These are phyloP conservation scores for Aporrectodea caliginosa DNA, from an alignment of 1,140 invertebrate species.

Conservation along the genomic window DNA sequence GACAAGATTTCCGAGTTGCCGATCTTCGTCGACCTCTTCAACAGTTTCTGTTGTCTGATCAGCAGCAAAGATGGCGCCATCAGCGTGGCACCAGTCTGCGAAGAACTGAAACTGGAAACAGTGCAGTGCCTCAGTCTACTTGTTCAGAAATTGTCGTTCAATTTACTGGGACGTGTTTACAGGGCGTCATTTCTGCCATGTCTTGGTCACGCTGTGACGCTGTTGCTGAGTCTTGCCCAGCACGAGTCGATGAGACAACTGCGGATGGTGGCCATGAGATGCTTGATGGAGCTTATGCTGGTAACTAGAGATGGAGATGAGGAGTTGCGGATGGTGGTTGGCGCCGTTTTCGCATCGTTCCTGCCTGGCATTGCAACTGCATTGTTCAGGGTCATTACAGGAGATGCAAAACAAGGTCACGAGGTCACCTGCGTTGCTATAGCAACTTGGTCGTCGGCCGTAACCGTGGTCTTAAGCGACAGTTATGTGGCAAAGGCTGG, in stretches of 20 bases:
- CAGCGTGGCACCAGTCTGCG: constrained; percentile 28
- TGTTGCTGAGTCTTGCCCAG: constrained; percentile 42
- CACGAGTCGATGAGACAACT: constrained; percentile 38
- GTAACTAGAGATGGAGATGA: constrained; percentile 28
- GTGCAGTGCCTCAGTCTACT: constrained; percentile 38
- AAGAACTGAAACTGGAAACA: constrained; percentile 42
- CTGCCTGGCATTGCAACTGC: constrained; percentile 47
- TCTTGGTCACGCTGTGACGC: constrained; percentile 43
- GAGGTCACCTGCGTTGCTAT: constrained; percentile 33
- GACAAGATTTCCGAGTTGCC: background rate
- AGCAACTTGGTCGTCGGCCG: background rate
- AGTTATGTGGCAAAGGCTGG: background rate
- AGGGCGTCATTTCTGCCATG: constrained; percentile 38
- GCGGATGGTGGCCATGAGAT: constrained; percentile 40
- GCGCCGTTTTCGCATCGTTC: constrained; percentile 46
- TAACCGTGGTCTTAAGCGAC: background rate
- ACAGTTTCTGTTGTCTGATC: background rate
- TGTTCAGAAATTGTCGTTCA: constrained; percentile 36
- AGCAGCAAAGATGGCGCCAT: background rate
- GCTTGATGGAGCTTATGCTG: constrained; percentile 38
- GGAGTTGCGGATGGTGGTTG: constrained; percentile 36
- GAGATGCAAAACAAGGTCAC: constrained; percentile 47
- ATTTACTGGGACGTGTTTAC: constrained; percentile 39
- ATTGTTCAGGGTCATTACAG: constrained; percentile 42
- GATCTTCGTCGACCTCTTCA: background rate